Evolutionary conservation across 2,113 vertebrate species (phyloP).

Genomic region (western clawed frog (Xenopus tropicalis)): UCB_Xtro_10.0 CM004449.2:105058001-105058500

Average conservation of each 20-base stretch:
- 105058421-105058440: too few species aligned
- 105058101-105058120: too few species aligned
- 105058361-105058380: too few species aligned
- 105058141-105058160: too few species aligned
- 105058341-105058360: too few species aligned
- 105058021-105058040: too few species aligned
- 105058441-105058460: too few species aligned
- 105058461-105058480: neutral
- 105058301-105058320: conserved; percentile 23
- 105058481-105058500: conserved; percentile 12
- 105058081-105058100: neutral
- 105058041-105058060: conserved; percentile 29
- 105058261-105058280: neutral
- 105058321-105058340: neutral
- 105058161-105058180: too few species aligned
- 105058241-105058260: conserved; percentile 21
- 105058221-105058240: conserved; percentile 28
- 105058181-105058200: conserved; percentile 25
- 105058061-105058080: conserved; percentile 49
- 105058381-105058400: too few species aligned
- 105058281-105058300: conserved; percentile 23
- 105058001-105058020: too few species aligned
- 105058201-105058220: neutral
- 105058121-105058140: too few species aligned
- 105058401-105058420: too few species aligned